phyloP scores from a whole-genome alignment of 1,140 invertebrate genomes.

The Caenorhabditis inopinata region DNA sequence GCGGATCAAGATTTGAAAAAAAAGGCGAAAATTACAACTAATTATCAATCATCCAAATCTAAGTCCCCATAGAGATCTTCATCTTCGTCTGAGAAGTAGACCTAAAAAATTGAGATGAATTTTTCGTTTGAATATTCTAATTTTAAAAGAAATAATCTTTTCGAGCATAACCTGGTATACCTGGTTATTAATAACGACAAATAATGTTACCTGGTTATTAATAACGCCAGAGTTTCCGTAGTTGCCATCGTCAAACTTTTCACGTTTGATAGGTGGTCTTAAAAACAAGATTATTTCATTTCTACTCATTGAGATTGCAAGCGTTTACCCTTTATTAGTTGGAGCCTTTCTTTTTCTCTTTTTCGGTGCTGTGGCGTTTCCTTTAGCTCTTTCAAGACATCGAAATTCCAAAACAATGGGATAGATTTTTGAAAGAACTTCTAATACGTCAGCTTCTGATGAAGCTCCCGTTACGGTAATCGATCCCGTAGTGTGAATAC shows the following conservation, averaged over 20 bases:
- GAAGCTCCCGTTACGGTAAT: constrained; percentile 61
- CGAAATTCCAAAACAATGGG: constrained; percentile 54
- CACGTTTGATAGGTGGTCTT: background rate
- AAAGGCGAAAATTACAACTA: background rate
- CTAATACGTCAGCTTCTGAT: constrained; percentile 47
- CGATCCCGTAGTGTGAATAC: constrained; percentile 63
- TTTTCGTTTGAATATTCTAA: too few species aligned
- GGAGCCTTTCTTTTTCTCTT: constrained; percentile 8
- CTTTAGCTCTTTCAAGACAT: constrained; percentile 41
- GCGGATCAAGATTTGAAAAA: background rate
- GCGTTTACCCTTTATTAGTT: background rate
- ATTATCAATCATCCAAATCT: background rate
- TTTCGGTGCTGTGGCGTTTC: constrained; percentile 16
- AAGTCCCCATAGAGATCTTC: constrained; percentile 25
- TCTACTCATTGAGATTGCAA: background rate
- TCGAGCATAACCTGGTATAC: too few species aligned
- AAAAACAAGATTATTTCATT: background rate
- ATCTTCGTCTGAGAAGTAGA: constrained; percentile 37
- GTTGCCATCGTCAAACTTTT: background rate
- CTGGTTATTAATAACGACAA: constrained; percentile 4
- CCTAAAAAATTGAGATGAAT: background rate
- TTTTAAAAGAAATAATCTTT: too few species aligned
- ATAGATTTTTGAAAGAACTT: constrained; percentile 49
- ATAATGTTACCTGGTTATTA: too few species aligned
- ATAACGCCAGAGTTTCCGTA: background rate